Evolutionary conservation across 1,140 invertebrate genomes (phyloP).

Genomic region (Contarinia nasturtii): DNA sequence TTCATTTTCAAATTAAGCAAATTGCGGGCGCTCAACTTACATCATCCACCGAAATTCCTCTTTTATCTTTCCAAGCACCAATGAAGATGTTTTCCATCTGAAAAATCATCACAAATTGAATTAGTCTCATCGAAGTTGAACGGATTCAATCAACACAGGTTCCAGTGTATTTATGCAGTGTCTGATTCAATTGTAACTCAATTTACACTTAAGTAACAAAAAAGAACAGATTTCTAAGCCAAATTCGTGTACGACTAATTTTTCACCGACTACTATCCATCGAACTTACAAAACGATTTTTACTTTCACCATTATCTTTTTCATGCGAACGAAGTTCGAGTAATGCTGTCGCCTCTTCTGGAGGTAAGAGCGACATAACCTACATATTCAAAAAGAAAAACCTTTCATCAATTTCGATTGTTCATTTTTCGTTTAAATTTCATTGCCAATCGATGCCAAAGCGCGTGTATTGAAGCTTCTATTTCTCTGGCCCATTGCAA

Average conservation of each 20-base stretch:
- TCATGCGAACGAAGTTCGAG: background rate
- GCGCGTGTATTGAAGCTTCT: background rate
- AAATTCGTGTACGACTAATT: background rate
- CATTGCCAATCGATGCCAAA: no score
- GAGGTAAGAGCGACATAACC: background rate
- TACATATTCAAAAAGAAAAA: background rate
- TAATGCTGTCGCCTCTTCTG: background rate
- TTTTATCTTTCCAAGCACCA: slow-evolving; percentile 66
- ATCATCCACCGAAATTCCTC: slow-evolving; percentile 32
- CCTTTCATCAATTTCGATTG: no score
- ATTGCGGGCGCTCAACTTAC: slow-evolving; percentile 8
- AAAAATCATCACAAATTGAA: slow-evolving; percentile 8
- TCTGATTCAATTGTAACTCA: no score
- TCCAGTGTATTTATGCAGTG: no score
- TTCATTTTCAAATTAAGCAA: background rate
- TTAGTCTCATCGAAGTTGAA: slow-evolving; percentile 9
- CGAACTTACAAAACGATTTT: background rate
- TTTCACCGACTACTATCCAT: background rate
- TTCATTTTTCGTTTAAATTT: no score
- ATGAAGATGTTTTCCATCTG: slow-evolving; percentile 87
- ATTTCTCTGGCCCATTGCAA: slow-evolving; percentile 1
- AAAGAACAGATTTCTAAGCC: no score
- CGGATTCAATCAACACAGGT: no score
- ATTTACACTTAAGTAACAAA: no score
- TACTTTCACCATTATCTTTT: background rate